Evolutionary conservation across 2,113 vertebrate genomes (phyloP), one percentile per base, ranked within the genome.

Genomic region (Bagarius yarrelli): DNA sequence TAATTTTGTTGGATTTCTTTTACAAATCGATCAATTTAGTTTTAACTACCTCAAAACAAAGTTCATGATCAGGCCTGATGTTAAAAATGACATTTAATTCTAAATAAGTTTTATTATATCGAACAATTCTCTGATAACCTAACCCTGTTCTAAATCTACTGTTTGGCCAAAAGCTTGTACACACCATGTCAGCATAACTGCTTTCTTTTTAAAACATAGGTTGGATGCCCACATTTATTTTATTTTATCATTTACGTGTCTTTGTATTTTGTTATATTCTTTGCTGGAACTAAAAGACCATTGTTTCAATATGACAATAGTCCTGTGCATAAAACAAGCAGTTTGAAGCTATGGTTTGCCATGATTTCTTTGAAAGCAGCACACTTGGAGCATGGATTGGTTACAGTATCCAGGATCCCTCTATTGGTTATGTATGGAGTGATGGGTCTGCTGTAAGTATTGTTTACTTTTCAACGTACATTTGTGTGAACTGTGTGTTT

Each of bases 361-460:
- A n/a, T n/a, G n/a, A n/a, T n/a, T n/a, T n/a, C n/a, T n/a, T n/a
- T n/a, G n/a, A n/a, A n/a, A n/a, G 2, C 70, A 8, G 32, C 85
- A 15, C 18, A 78, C n/a, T 86, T 86, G 30, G 87, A 80, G 90
- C 76, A 52, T 93, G 92, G 92, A 92, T 93, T 84, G 85, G 85
- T 32, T 86, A 84, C 30, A 84, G 79, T 12, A 71, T 81, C 25
- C 73, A 82, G n/a, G 76, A 87, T 69, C 82, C 82, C 64, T 40
- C 60, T 70, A 80, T 66, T 60, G 84, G 80, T 77, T 82, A 55
- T 61, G 61, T 61, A 44, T 77, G 84, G 80, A 78, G 44, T 30
- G 78, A 85, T 64, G 79, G 73, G 21, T 87, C 83, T 32, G 21
- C 96, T 59, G 97, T 99, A 84, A 94, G 95, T 95, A n/a, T 52